Percentiles rank a stretch among this genome's conserved stretches.
These are phyloP conservation scores for Sinocyclocheilus grahami DNA, from an alignment of 2,113 vertebrate genomes.

Conservation along the genomic window DNA sequence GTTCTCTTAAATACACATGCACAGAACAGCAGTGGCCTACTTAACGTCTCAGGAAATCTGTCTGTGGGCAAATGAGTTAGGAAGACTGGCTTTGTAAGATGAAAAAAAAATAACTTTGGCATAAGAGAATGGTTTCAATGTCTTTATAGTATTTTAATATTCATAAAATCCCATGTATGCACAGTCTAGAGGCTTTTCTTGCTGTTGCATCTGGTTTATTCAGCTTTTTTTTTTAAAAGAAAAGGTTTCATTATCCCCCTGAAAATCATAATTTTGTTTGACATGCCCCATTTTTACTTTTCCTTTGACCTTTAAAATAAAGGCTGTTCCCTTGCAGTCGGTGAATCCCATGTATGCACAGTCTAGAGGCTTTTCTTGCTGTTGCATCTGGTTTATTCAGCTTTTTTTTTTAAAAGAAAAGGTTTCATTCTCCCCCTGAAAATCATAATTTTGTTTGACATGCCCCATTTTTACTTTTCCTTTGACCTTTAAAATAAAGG, in stretches of 20 bases:
- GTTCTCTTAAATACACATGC: slow-evolving; percentile 23
- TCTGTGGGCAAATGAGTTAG: slow-evolving; percentile 11
- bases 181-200: neutral
- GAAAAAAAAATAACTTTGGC: neutral
- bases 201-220: neutral
- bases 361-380: too few species aligned
- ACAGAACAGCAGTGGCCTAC: slow-evolving; percentile 36
- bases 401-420: too few species aligned
- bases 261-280: slow-evolving; percentile 3
- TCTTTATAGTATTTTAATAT: neutral
- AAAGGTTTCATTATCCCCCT: neutral
- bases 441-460: slow-evolving; percentile 2
- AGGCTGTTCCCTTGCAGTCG: neutral
- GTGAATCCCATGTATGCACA: too few species aligned
- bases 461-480: neutral
- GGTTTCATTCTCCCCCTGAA: neutral
- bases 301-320: neutral
- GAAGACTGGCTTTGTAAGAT: neutral
- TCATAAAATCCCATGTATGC: neutral
- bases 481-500: slow-evolving; percentile 9
- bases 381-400: too few species aligned
- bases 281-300: slow-evolving; percentile 1
- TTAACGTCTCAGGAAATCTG: slow-evolving; percentile 19
- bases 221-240: too few species aligned
- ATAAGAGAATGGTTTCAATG: neutral